Evolutionary conservation across 2,113 vertebrate species (phyloP).

Genomic region (Oncorhynchus gorbuscha): DNA sequence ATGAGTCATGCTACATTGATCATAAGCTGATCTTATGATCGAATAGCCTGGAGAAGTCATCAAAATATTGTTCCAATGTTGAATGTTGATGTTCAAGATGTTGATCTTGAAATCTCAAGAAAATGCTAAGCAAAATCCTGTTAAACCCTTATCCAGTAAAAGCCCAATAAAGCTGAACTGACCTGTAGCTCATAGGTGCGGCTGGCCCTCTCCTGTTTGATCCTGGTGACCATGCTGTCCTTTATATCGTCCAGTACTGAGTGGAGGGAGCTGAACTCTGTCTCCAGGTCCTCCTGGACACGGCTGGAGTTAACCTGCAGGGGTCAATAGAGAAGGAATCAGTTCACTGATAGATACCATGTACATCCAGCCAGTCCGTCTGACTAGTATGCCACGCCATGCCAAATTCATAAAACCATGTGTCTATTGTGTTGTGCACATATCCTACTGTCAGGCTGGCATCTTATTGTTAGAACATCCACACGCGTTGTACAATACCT

Average conservation of each 20-base stretch:
- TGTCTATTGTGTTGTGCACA: not conserved
- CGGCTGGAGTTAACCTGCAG: constrained; percentile 80
- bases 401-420: not conserved
- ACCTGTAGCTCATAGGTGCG: constrained; percentile 92
- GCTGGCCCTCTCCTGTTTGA: constrained; percentile 90
- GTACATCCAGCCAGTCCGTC: not conserved
- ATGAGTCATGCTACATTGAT: too few relatives aligned
- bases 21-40: too few relatives aligned
- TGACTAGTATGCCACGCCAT: not conserved
- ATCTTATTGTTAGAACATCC: not conserved
- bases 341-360: not conserved
- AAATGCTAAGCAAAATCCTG: not conserved
- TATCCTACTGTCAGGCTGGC: not conserved
- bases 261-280: constrained; percentile 84
- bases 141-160: not conserved
- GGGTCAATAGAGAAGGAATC: not conserved
- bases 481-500: constrained; percentile 68
- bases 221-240: constrained; percentile 88
- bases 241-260: constrained; percentile 86
- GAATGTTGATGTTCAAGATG: too few relatives aligned
- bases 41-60: too few relatives aligned
- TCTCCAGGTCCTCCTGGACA: constrained; percentile 86
- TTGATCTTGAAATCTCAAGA: too few relatives aligned
- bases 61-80: too few relatives aligned
- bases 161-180: not conserved